Evolutionary conservation across 1,140 invertebrate species (phyloP), one percentile per base, ranked within the genome.

Genomic region (Formica selysi): DNA sequence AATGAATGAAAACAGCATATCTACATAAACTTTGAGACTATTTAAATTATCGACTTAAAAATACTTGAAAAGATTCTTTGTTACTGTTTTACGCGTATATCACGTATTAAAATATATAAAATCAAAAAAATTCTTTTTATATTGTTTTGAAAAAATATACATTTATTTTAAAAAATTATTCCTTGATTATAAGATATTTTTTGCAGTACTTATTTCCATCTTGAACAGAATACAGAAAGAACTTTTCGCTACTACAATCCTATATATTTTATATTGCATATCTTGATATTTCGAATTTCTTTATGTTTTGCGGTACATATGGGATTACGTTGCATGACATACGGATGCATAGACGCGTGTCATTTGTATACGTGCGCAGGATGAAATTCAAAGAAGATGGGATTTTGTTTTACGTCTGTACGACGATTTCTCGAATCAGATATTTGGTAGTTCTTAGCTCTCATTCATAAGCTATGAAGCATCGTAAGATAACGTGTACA

Each of bases 331-430:
- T 22, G 36, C 38, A 36, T 73, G 57, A 81, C 19, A 71, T 26
- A 11, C 3, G 22, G 36, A 81, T 61, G 19, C 67, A 59, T 36
- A 81, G 44, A 48, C 8, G 67, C 19, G 19, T 83, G 26, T 74
- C 54, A 61, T 61, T 71, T 41, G 51, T 73, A 19, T 19, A 6
- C 26, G 11, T 48, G 13, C 32, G 26, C 44, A 38, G 26, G 36
- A 19, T 57, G 19, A 83, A 26, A n/a, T 22, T 13, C 41, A 16
- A 26, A 57, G 65, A 57, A 80, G n/a, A 83, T 83, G 73, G 68
- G 38, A 83, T 83, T 62, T 74, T 61, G 38, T 61, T 83, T 83
- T 83, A 83, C 8, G 19, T 83, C 38, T 61, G 26, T 44, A 16
- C 8, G n/a, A 32, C n/a, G 22, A 83, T 83, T 83, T 29, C 38